Base-by-base conservation (phyloP, 1,140 invertebrate species). In the Zaprionus lachaisei region DNA sequence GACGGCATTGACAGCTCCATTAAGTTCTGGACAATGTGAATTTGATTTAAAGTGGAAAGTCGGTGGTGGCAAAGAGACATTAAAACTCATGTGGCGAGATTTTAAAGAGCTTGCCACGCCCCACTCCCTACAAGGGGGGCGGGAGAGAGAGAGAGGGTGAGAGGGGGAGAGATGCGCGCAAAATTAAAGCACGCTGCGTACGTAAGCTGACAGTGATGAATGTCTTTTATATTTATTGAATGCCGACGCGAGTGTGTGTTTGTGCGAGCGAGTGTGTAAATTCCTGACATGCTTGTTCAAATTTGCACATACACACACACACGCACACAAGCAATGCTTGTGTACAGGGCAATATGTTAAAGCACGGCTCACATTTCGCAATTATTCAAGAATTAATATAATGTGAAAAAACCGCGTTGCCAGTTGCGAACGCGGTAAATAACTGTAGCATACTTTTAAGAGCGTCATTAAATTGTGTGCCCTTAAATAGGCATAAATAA, bases 171-270 rank as follows among this genome's bases (percentile, higher is more conserved):
- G 15, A 14, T 20, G 47, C 14, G 57, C 78, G 61, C 80, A 61
- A 75, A 87, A 66, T 87, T 81, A 80, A 83, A 83, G 84, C 17
- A 17, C 62, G 56, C 58, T 38, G 28, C 56, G 20, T 51, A 14
- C 34, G 31, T 78, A 81, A 79, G 72, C 84, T 81, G 84, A 87
- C 84, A 89, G 67, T 87, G 84, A 87, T 87, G 81, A 71, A 87
- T 87, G 84, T 81, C 84, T 79, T 75, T 83, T 73, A 74, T 73
- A 81, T 89, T 79, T 81, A 89, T 86, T 87, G 76, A 82, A 86
- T 77, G 67, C 71, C 68, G n/a, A 69, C 57, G 49, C 41, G 63
- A 63, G 17, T 78, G 41, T 66, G 26, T 22, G 7, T 38, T 14
- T 51, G 24, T 54, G 31, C 44, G 44, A 49, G 49, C 55, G 71